phyloP scores from a whole-genome alignment of 2,797 vertebrate genomes.

The Sebastes cheni region DNA sequence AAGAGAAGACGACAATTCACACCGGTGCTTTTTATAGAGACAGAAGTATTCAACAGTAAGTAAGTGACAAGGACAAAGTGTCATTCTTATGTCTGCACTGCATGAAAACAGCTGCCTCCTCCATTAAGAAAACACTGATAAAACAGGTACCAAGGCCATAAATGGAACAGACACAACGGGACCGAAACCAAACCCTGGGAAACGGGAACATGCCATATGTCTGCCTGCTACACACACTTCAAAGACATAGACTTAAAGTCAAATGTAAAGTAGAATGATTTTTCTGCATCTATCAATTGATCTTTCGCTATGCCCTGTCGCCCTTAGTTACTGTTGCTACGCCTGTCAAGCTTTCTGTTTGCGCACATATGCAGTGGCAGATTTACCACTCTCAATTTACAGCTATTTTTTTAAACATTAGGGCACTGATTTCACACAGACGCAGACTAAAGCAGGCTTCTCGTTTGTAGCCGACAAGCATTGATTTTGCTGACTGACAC shows the following conservation, averaged over 20 bases:
- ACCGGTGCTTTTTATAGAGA: neutral
- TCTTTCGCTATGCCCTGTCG: neutral
- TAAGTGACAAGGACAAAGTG: neutral
- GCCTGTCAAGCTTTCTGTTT: neutral
- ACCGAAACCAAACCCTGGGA: slow-evolving; percentile 5
- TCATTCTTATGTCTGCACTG: neutral
- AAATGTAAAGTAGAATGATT: neutral
- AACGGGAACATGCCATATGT: slow-evolving; percentile 11
- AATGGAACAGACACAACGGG: neutral
- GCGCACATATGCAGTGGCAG: neutral
- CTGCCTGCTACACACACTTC: neutral
- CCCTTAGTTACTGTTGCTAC: neutral
- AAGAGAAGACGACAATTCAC: neutral
- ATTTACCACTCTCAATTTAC: neutral
- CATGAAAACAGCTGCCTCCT: neutral
- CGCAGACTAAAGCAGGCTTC: neutral
- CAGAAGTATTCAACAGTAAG: neutral
- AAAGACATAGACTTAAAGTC: neutral
- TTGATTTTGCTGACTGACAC: neutral
- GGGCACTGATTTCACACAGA: neutral
- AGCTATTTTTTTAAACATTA: neutral
- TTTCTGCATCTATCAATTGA: neutral
- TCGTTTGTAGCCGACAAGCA: neutral
- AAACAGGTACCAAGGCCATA: neutral
- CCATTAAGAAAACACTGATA: slow-evolving; percentile 9